These are phyloP conservation scores for Xiphydria camelus DNA, from an alignment of 2,888 invertebrate species.

Conservation along the genomic window DNA sequence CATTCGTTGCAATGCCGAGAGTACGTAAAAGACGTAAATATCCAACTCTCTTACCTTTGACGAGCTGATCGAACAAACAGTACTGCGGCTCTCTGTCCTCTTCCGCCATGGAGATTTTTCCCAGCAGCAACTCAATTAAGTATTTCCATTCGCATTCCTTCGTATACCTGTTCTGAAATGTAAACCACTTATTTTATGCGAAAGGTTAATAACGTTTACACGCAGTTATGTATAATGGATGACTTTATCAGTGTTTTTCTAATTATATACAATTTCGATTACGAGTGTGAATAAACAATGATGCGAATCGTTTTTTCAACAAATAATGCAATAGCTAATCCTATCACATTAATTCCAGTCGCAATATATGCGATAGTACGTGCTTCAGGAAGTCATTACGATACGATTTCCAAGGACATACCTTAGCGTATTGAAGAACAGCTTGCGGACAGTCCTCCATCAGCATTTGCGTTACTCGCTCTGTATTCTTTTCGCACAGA, in stretches of 20 bases:
- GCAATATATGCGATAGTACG: too few relatives aligned
- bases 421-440: constrained; percentile 69
- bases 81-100: constrained; percentile 33
- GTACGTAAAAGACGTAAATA: not conserved
- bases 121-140: constrained; percentile 47
- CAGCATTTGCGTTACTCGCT: constrained; percentile 60
- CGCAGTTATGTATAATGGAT: not conserved
- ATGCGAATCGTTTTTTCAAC: too few relatives aligned
- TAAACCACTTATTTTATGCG: constrained; percentile 7
- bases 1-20: not conserved
- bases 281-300: too few relatives aligned
- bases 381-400: too few relatives aligned
- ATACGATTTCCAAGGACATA: constrained; percentile 41
- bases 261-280: too few relatives aligned
- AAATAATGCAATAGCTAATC: too few relatives aligned
- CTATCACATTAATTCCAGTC: too few relatives aligned
- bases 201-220: constrained; percentile 1
- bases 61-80: constrained; percentile 43
- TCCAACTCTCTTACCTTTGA: constrained; percentile 40
- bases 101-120: constrained; percentile 40
- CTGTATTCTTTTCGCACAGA: constrained; percentile 60
- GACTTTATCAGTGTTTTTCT: too few relatives aligned
- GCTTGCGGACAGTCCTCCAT: constrained; percentile 66
- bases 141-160: constrained; percentile 54
- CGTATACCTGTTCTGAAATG: constrained; percentile 47